Conservation (phyloP, 2,797 vertebrate genomes). For the Anisognathus igniventris region DNA sequence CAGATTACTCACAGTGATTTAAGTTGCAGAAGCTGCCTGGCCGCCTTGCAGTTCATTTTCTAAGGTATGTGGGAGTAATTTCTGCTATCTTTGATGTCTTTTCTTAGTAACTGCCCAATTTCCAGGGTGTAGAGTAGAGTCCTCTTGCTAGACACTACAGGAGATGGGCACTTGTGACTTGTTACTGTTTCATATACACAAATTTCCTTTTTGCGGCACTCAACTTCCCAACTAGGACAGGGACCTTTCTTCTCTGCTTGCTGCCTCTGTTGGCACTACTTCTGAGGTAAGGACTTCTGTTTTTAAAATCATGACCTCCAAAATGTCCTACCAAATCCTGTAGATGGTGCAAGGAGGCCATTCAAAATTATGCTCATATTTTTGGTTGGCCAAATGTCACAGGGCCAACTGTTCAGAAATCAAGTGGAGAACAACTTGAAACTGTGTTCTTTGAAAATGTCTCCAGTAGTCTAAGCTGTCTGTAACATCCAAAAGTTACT, state of each 20-base stretch:
- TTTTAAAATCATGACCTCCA: conserved; percentile 8
- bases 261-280: background rate
- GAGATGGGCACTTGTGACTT: background rate
- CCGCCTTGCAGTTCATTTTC: background rate
- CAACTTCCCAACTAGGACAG: background rate
- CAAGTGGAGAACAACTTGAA: background rate
- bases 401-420: background rate
- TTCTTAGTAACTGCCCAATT: background rate
- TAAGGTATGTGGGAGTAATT: background rate
- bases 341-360: conserved; percentile 33
- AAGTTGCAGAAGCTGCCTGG: background rate
- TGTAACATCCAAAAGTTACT: background rate
- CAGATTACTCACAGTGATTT: background rate
- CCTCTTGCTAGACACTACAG: background rate
- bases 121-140: background rate
- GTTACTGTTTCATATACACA: background rate
- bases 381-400: background rate
- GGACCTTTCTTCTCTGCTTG: conserved; percentile 19
- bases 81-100: background rate
- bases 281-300: background rate
- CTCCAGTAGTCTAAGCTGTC: background rate
- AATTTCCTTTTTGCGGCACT: background rate
- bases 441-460: background rate
- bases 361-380: background rate
- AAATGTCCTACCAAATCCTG: background rate